Percentiles rank a stretch among this genome's conserved stretches.
These are phyloP conservation scores for Plodia interpunctella DNA, from an alignment of 1,140 invertebrate species.

Conservation along the genomic window DNA sequence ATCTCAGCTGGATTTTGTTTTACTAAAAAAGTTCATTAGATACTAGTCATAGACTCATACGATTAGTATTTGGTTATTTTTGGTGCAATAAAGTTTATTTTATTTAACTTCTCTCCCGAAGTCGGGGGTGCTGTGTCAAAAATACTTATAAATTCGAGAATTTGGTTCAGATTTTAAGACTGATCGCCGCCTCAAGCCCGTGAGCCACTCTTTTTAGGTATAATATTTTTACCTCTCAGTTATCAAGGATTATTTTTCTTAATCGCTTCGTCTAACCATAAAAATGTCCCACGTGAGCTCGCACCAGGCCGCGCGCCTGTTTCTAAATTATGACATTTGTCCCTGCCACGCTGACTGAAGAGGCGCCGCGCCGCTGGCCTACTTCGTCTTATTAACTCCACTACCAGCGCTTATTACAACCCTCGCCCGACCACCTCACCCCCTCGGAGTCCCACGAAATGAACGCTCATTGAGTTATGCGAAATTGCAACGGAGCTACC, in stretches of 20 bases:
- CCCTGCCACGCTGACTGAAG: slow-evolving; percentile 21
- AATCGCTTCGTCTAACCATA: not conserved
- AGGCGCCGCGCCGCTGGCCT: slow-evolving; percentile 13
- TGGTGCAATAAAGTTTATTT: too few relatives aligned
- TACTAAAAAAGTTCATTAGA: too few relatives aligned
- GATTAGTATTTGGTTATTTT: too few relatives aligned
- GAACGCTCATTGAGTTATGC: slow-evolving; percentile 13
- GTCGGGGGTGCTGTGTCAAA: too few relatives aligned
- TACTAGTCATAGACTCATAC: too few relatives aligned
- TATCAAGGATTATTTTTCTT: not conserved
- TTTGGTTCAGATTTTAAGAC: too few relatives aligned
- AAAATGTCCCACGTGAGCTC: not conserved
- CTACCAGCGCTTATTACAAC: slow-evolving; percentile 16
- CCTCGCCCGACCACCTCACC: not conserved
- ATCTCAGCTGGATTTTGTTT: too few relatives aligned
- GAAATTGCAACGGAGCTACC: not conserved
- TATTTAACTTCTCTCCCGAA: too few relatives aligned
- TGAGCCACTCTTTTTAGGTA: too few relatives aligned
- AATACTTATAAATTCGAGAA: too few relatives aligned
- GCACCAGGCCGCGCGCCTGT: not conserved
- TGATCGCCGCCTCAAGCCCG: too few relatives aligned
- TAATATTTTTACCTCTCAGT: too few relatives aligned
- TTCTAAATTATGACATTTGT: slow-evolving; percentile 47
- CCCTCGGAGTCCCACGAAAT: slow-evolving; percentile 1
- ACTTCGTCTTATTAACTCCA: slow-evolving; percentile 40